Evolutionary conservation across 2,888 invertebrate genomes (phyloP).

Genomic region (Tribolium freemani): DNA sequence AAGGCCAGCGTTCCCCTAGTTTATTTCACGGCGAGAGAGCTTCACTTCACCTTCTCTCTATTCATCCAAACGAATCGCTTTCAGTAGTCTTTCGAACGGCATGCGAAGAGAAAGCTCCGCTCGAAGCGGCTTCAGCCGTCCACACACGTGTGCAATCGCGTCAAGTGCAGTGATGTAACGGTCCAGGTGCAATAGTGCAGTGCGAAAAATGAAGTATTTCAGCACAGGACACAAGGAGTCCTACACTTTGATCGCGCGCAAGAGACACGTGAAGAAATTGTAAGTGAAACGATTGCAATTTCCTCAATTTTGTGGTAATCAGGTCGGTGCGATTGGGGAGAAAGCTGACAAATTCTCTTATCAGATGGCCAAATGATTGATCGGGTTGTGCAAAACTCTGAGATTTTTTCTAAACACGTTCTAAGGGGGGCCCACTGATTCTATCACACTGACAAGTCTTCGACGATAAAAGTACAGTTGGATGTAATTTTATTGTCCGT

Average conservation of each 20-base stretch:
- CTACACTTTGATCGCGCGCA: conserved; percentile 74
- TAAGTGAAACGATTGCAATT: conserved; percentile 68
- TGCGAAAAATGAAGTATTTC: conserved; percentile 73
- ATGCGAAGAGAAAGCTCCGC: conserved; percentile 26
- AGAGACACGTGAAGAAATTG: conserved; percentile 78
- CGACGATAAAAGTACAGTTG: conserved; percentile 23
- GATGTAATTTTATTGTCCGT: conserved; percentile 21
- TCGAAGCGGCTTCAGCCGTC: conserved; percentile 5
- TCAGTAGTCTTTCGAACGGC: conserved; percentile 43
- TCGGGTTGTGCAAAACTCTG: too few species aligned
- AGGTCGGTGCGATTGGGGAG: neutral
- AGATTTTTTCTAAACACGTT: too few species aligned
- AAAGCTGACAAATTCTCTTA: conserved; percentile 1
- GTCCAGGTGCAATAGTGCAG: neutral
- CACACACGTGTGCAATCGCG: conserved; percentile 42
- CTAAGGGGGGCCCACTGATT: too few species aligned
- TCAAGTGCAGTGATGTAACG: conserved; percentile 37
- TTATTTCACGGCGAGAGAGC: conserved; percentile 8
- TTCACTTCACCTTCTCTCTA: conserved; percentile 35
- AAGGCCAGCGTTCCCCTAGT: conserved; percentile 26
- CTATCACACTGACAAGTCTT: neutral
- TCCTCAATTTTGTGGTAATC: conserved; percentile 15
- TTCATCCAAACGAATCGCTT: conserved; percentile 11
- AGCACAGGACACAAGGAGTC: conserved; percentile 73
- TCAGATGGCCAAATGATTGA: too few species aligned